These are phyloP conservation scores for Ctenicera cuprea DNA, from an alignment of 2,888 invertebrate species.

Conservation along the genomic window DNA sequence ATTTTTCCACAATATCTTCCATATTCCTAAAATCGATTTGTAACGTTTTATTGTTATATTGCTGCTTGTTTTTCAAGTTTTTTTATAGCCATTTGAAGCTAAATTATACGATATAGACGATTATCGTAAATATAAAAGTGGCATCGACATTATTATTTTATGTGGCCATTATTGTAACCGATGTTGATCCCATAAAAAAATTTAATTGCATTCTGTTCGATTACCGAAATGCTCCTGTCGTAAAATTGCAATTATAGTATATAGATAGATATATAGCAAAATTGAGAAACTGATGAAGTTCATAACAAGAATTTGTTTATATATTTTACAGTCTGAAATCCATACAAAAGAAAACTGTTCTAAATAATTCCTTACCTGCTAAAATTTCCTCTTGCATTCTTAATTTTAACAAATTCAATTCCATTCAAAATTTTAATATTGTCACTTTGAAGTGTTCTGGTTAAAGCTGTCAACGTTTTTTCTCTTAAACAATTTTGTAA, in stretches of 20 bases:
- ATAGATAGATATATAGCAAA: not conserved
- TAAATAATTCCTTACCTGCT: slow-evolving; percentile 8
- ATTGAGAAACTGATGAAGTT: too few species aligned
- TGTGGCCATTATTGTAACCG: slow-evolving; percentile 2
- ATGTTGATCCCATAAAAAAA: slow-evolving; percentile 19
- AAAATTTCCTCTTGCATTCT: slow-evolving; percentile 50
- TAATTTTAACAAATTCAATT: slow-evolving; percentile 77
- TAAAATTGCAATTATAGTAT: not conserved
- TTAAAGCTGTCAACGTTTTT: slow-evolving; percentile 76
- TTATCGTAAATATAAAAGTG: slow-evolving; percentile 36
- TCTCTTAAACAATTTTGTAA: slow-evolving; percentile 73
- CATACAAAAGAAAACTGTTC: not conserved
- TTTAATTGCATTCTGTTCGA: not conserved
- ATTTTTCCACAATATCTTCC: slow-evolving; percentile 52
- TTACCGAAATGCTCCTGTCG: slow-evolving; percentile 6
- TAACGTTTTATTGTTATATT: slow-evolving; percentile 3
- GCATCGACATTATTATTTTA: slow-evolving; percentile 25
- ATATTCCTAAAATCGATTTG: slow-evolving; percentile 9
- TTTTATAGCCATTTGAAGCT: slow-evolving; percentile 4
- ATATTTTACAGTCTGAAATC: not conserved
- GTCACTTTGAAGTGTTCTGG: slow-evolving; percentile 77
- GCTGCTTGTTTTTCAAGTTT: slow-evolving; percentile 2
- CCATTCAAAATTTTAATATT: slow-evolving; percentile 79
- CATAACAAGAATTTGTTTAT: slow-evolving; percentile 7
- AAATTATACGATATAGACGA: slow-evolving; percentile 27